Evolutionary conservation across 2,797 vertebrate genomes (phyloP).

Genomic region (Macropus fuliginosus): DNA sequence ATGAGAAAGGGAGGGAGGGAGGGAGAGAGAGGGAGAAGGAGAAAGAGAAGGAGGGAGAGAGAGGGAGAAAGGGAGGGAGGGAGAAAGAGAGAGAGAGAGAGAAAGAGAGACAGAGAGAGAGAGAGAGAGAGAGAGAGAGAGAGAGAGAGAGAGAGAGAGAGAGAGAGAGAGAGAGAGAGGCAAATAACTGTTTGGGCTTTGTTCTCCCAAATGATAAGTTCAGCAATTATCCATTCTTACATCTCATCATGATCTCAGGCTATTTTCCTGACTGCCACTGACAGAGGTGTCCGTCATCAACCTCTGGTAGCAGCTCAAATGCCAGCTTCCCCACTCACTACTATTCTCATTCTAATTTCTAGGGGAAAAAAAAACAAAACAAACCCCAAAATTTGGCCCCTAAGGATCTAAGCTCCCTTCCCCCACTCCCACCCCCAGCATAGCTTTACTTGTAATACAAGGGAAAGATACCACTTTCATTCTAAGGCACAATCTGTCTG

Average conservation of each 20-base stretch:
- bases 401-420: not conserved
- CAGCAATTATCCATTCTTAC: not conserved
- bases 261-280: not conserved
- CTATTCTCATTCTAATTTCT: not conserved
- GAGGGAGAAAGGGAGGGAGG: accelerated
- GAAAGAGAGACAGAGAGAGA: too few relatives aligned
- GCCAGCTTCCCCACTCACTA: not conserved
- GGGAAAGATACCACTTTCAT: not conserved
- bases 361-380: not conserved
- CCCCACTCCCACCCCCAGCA: not conserved
- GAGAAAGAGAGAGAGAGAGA: accelerated
- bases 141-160: too few relatives aligned
- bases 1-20: too few relatives aligned
- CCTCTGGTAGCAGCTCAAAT: not conserved
- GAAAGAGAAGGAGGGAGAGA: too few relatives aligned
- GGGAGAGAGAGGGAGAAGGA: too few relatives aligned
- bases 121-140: too few relatives aligned
- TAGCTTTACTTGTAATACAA: not conserved
- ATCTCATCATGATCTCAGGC: not conserved
- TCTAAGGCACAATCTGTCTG: not conserved
- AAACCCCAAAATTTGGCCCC: not conserved
- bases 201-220: not conserved
- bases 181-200: not conserved
- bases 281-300: not conserved
- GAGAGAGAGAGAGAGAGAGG: too few relatives aligned